Conservation (phyloP, 2,888 invertebrate genomes). For the Andrena bucephala region DNA sequence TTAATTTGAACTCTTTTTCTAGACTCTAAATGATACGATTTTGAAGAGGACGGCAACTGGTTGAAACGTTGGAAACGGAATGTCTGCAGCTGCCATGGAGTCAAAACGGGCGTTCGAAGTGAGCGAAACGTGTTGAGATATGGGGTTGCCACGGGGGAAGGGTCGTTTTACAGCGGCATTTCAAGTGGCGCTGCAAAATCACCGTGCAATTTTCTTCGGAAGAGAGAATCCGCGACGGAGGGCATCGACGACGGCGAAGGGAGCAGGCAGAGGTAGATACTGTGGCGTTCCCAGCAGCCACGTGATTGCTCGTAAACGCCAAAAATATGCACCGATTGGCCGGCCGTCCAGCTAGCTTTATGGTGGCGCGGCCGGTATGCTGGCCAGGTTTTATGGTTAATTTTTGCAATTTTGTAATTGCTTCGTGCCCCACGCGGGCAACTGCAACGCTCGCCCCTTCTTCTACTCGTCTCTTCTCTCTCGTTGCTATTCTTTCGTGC, state of each 20-base stretch:
- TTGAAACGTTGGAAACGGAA: background rate
- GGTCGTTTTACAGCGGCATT: slow-evolving; percentile 77
- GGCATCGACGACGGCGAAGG: slow-evolving; percentile 40
- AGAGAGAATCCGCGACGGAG: slow-evolving; percentile 62
- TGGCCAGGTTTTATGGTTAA: slow-evolving; percentile 79
- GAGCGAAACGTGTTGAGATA: background rate
- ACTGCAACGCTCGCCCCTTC: slow-evolving; percentile 48
- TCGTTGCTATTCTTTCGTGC: background rate
- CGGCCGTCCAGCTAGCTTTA: slow-evolving; percentile 77
- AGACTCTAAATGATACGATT: background rate
- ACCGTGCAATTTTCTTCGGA: slow-evolving; percentile 82
- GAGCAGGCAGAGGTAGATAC: slow-evolving; percentile 42
- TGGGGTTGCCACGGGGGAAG: background rate
- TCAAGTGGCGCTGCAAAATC: slow-evolving; percentile 78
- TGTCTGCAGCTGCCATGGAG: background rate
- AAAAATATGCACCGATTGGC: slow-evolving; percentile 83
- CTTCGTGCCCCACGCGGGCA: slow-evolving; percentile 62
- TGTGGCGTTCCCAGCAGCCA: slow-evolving; percentile 69
- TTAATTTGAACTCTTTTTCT: background rate
- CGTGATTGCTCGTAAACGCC: slow-evolving; percentile 84
- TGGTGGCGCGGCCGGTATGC: slow-evolving; percentile 71
- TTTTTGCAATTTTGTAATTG: slow-evolving; percentile 83
- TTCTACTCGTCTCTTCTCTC: background rate
- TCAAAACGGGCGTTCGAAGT: background rate
- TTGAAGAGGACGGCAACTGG: background rate